phyloP scores from a whole-genome alignment of 2,113 vertebrate genomes.

The Xyliphius kryptos region DNA sequence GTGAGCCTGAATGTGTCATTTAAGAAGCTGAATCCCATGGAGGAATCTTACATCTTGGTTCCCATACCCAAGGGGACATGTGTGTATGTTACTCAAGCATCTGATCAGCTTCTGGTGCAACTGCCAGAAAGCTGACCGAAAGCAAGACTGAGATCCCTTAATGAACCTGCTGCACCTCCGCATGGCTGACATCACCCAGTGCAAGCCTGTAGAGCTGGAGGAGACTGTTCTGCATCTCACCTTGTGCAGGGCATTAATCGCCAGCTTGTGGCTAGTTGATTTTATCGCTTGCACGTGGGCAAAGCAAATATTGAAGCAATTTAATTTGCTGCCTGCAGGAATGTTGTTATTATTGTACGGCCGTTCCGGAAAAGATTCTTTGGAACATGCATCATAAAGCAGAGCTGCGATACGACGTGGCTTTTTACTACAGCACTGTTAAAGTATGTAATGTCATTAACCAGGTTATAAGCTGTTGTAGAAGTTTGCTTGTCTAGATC shows the following conservation, averaged over 20 bases:
- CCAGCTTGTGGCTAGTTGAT: constrained; percentile 4
- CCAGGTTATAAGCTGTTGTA: background rate
- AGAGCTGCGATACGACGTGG: background rate
- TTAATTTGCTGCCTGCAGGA: background rate
- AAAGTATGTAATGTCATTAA: background rate
- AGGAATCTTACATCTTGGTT: constrained; percentile 34
- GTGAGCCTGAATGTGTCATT: constrained; percentile 37
- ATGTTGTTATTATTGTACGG: background rate
- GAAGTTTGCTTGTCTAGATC: constrained; percentile 5
- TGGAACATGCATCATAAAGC: background rate
- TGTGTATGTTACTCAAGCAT: constrained; percentile 39
- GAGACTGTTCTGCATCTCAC: background rate
- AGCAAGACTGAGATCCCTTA: constrained; percentile 20
- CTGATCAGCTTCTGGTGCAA: constrained; percentile 38
- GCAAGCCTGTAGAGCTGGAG: constrained; percentile 2
- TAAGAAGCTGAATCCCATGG: constrained; percentile 34
- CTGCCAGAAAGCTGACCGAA: constrained; percentile 18
- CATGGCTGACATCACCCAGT: background rate
- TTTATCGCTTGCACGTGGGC: constrained; percentile 1
- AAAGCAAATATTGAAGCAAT: constrained; percentile 18
- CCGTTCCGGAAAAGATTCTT: background rate
- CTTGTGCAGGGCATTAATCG: background rate
- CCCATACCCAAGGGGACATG: constrained; percentile 36
- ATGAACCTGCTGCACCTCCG: constrained; percentile 19
- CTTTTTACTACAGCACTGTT: background rate